Evolutionary conservation across 1,140 invertebrate genomes (phyloP).

Genomic region (Pseudomyrmex dendroicus): DNA sequence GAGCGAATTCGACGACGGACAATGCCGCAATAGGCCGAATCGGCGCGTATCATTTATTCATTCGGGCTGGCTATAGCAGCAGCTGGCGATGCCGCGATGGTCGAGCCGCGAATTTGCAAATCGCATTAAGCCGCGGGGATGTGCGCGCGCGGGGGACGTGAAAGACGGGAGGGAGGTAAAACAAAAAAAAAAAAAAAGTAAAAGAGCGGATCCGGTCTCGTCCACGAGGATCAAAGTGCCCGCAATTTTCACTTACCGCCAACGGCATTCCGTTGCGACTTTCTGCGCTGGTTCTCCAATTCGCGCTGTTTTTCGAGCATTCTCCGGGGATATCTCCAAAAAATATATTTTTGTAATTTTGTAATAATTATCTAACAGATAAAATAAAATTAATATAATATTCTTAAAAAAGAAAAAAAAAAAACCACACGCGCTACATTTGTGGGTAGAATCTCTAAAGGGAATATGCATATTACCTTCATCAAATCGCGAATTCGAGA

Average conservation of each 20-base stretch:
- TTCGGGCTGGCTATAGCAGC: constrained; percentile 73
- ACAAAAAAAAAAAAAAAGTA: not conserved
- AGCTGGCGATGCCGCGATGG: constrained; percentile 51
- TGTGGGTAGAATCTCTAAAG: no score
- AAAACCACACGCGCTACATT: no score
- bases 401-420: not conserved
- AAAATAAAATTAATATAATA: not conserved
- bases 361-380: not conserved
- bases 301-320: constrained; percentile 20
- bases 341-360: not conserved
- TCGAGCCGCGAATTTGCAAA: constrained; percentile 76
- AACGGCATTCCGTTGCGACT: constrained; percentile 17
- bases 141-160: not conserved
- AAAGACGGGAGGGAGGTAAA: constrained; percentile 25
- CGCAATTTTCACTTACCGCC: constrained; percentile 64
- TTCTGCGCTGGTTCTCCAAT: constrained; percentile 1
- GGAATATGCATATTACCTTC: no score
- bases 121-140: constrained; percentile 71
- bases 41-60: constrained; percentile 82
- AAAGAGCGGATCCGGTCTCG: constrained; percentile 13
- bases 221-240: constrained; percentile 61
- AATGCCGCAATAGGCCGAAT: constrained; percentile 77
- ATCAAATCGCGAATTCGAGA: not conserved
- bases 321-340: not conserved
- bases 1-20: constrained; percentile 82